Evolutionary conservation across 2,888 invertebrate species (phyloP), one percentile per base, ranked within the genome.

Genomic region (Xiphydria camelus): DNA sequence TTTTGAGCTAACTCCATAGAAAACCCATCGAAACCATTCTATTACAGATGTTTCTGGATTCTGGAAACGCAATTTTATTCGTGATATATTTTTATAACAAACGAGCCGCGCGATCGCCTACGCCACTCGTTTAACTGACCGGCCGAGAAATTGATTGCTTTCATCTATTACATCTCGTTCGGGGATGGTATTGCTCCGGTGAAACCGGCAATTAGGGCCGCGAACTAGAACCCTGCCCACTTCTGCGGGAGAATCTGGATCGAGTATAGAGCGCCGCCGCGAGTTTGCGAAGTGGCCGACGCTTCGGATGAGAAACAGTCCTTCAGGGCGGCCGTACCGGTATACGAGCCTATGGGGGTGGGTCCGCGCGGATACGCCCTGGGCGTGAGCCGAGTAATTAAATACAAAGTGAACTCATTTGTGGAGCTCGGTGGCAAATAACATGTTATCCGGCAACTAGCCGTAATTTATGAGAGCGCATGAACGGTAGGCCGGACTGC

Each of bases 381-480:
- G 70, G 72, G 73, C 73, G 72, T 72, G 71, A 70, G 62, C 56
- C 62, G 59, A 64, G 66, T 70, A 73, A 73, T 74, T 73, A 74
- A 73, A 71, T 71, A 66, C 64, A 70, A 70, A 70, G 66, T 70
- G 70, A 68, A 68, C 69, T 70, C 73, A 71, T 70, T 71, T 70
- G 67, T 66, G 65, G 63, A 67, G 63, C 64, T 64, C 66, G 48
- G 68, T 72, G 66, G 70, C 71, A 66, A 68, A 70, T 72, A 70
- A 72, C 68, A 71, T 64, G 69, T 68, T 72, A 58, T 48, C 55
- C 53, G 51, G 51, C 57, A 66, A 68, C 66, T 59, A 64, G 66
- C 56, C 46, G 52, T 71, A 66, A 73, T 73, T 72, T 70, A 71
- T 69, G 69, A 63, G 62, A 49, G 31, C 58, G 34, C 49, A 47